Evolutionary conservation across 2,113 vertebrate genomes (phyloP).

Genomic region (Trematomus loennbergii): DNA sequence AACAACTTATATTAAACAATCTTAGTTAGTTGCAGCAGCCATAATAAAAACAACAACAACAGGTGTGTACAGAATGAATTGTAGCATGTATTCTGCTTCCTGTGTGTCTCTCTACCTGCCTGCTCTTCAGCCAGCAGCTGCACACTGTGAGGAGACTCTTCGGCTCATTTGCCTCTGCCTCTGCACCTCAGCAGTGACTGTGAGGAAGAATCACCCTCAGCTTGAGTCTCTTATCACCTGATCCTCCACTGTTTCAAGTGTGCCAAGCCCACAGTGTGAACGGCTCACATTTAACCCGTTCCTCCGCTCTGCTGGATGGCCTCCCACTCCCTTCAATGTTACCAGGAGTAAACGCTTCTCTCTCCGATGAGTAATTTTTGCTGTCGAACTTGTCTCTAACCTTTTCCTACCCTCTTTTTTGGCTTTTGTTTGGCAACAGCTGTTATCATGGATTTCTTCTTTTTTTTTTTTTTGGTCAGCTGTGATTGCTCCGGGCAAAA

Average conservation of each 20-base stretch:
- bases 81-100: background rate
- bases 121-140: slow-evolving; percentile 24
- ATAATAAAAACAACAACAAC: background rate
- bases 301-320: slow-evolving; percentile 76
- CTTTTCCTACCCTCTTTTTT: slow-evolving; percentile 93
- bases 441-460: slow-evolving; percentile 94
- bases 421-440: slow-evolving; percentile 99
- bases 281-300: slow-evolving; percentile 87
- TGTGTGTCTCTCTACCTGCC: slow-evolving; percentile 4
- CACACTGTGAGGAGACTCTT: slow-evolving; percentile 35
- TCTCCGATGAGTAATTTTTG: slow-evolving; percentile 87
- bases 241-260: slow-evolving; percentile 77
- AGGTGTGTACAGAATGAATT: background rate
- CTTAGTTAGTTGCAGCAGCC: background rate
- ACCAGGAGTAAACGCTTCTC: slow-evolving; percentile 86
- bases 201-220: slow-evolving; percentile 68
- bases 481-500: slow-evolving; percentile 99
- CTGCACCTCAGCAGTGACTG: slow-evolving; percentile 60
- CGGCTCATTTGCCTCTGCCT: slow-evolving; percentile 62
- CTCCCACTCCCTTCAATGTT: slow-evolving; percentile 69
- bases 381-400: slow-evolving; percentile 94
- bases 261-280: slow-evolving; percentile 83
- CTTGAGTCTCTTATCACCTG: slow-evolving; percentile 85
- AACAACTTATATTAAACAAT: background rate
- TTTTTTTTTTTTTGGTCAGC: slow-evolving; percentile 92